Conservation (phyloP, 2,797 vertebrate genomes). For the Pipistrellus kuhlii region DNA sequence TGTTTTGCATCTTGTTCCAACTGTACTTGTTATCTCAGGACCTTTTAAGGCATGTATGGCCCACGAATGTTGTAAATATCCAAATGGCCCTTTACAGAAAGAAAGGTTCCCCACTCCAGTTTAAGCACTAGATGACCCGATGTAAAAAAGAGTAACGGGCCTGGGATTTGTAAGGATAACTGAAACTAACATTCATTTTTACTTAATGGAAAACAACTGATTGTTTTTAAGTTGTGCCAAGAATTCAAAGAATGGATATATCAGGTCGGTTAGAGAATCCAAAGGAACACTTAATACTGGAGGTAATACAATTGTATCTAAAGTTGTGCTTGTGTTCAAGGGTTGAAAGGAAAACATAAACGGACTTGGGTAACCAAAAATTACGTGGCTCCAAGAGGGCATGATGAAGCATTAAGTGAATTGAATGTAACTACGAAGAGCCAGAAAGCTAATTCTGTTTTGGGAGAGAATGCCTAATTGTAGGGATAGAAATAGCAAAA, state of each 20-base stretch:
- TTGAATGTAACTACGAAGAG: no score
- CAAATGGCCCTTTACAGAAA: no score
- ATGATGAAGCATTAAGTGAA: background rate
- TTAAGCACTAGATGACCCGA: background rate
- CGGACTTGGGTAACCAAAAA: background rate
- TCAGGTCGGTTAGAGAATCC: background rate
- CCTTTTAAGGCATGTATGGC: background rate
- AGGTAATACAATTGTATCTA: background rate
- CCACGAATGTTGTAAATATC: no score
- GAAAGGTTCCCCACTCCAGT: background rate
- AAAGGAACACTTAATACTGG: background rate
- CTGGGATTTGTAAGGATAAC: background rate
- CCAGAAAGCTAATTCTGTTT: background rate
- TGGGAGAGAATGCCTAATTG: accelerated
- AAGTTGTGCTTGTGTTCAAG: background rate
- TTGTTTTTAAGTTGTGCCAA: background rate
- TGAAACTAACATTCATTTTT: background rate
- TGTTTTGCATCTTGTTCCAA: background rate
- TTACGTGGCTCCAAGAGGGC: background rate
- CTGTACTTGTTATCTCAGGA: background rate
- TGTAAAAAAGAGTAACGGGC: background rate
- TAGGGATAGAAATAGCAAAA: background rate
- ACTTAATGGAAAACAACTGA: background rate
- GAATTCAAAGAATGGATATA: background rate
- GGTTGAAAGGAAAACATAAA: background rate